A percentile compares a stretch with the other conserved stretches of the same genome.
Evolutionary conservation across 2,888 invertebrate genomes (phyloP).

Genomic region (Nebria brevicollis): DNA sequence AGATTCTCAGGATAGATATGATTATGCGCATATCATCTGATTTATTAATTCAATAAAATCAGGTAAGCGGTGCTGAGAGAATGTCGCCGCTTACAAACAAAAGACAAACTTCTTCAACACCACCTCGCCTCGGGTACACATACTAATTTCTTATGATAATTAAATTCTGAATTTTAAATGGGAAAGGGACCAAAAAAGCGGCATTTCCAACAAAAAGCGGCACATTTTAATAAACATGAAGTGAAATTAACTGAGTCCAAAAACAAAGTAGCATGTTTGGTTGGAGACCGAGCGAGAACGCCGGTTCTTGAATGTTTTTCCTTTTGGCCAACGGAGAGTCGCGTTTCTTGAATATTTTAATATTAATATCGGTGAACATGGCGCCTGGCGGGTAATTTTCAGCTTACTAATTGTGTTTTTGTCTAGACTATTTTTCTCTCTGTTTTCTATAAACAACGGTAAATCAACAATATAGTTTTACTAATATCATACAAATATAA

Average conservation of each 20-base stretch:
- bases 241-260: constrained; percentile 37
- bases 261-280: constrained; percentile 44
- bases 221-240: constrained; percentile 45
- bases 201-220: constrained; percentile 41
- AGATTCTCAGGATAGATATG: neutral
- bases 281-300: constrained; percentile 22
- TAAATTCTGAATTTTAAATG: constrained; percentile 43
- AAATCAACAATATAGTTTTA: neutral
- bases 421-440: constrained; percentile 38
- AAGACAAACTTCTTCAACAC: neutral
- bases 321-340: constrained; percentile 32
- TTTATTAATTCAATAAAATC: constrained; percentile 1
- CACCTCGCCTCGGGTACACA: constrained; percentile 1
- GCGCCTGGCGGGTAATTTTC: constrained; percentile 41
- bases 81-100: neutral
- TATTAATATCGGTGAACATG: constrained; percentile 43
- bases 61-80: neutral
- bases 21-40: neutral
- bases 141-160: constrained; percentile 34
- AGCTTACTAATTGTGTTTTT: constrained; percentile 45
- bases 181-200: constrained; percentile 41
- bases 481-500: neutral
- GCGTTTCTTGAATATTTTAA: constrained; percentile 45
- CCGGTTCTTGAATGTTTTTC: constrained; percentile 19
- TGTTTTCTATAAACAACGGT: neutral